A percentile compares a stretch with the other conserved stretches of the same genome.
Conservation (phyloP, 2,888 invertebrate species). For the Parnassius orleans region DNA sequence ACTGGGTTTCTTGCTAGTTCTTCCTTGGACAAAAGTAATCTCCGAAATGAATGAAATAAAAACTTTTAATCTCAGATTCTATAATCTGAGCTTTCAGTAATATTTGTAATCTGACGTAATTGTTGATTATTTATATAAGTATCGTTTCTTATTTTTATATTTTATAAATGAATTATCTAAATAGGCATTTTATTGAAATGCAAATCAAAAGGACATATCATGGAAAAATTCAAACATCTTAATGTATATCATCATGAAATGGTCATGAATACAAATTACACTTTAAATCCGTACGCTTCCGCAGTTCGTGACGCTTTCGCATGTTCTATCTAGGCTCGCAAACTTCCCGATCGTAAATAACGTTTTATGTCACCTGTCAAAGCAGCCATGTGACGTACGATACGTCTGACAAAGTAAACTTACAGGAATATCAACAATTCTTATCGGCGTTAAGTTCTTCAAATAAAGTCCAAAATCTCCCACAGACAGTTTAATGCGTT, state of each 20-base stretch:
- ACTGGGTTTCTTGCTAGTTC: too few species aligned
- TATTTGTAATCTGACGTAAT: too few species aligned
- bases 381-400: conserved; percentile 60
- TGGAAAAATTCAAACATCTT: not conserved
- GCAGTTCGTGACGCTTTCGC: conserved; percentile 72
- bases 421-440: conserved; percentile 40
- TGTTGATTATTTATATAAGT: too few species aligned
- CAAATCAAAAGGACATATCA: not conserved
- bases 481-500: conserved; percentile 35
- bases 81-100: too few species aligned
- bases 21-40: too few species aligned
- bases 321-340: conserved; percentile 68
- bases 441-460: conserved; percentile 47
- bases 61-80: too few species aligned
- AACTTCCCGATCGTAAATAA: conserved; percentile 75
- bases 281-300: conserved; percentile 60
- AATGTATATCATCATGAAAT: not conserved
- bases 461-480: conserved; percentile 53
- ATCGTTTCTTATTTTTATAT: too few species aligned
- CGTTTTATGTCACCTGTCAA: conserved; percentile 76
- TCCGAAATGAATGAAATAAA: too few species aligned
- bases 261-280: conserved; percentile 72
- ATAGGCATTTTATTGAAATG: not conserved
- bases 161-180: too few species aligned
- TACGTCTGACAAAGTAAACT: conserved; percentile 52